phyloP scores from a whole-genome alignment of 2,113 vertebrate genomes.

The Alectura lathami region DNA sequence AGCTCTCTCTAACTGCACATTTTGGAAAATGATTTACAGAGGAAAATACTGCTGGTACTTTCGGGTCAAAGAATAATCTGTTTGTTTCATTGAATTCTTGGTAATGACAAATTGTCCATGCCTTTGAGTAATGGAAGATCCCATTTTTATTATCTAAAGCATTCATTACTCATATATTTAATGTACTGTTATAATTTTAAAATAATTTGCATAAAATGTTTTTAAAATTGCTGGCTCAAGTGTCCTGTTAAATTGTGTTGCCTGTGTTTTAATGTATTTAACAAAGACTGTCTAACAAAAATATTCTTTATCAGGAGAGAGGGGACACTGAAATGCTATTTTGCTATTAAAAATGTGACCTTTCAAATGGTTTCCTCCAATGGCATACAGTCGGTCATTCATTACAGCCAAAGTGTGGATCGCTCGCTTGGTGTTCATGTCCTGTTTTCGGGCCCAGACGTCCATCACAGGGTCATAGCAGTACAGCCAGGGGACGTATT shows the following conservation, averaged over 20 bases:
- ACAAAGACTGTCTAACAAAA: conserved; percentile 63
- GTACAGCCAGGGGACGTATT: conserved; percentile 98
- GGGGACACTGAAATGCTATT: conserved; percentile 47
- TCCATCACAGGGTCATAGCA: conserved; percentile 98
- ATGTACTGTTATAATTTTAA: conserved; percentile 76
- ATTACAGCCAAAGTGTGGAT: conserved; percentile 96
- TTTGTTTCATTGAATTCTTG: conserved; percentile 76
- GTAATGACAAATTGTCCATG: conserved; percentile 76
- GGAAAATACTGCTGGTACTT: conserved; percentile 73
- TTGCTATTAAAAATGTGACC: conserved; percentile 77
- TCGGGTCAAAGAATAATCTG: conserved; percentile 77
- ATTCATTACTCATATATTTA: conserved; percentile 81
- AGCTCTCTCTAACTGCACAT: conserved; percentile 54
- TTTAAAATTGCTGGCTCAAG: conserved; percentile 72
- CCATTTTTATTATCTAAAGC: conserved; percentile 72
- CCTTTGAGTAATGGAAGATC: conserved; percentile 77
- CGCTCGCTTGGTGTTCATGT: conserved; percentile 99
- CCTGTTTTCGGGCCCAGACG: conserved; percentile 98
- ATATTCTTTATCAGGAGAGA: conserved; percentile 51
- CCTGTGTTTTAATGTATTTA: conserved; percentile 69
- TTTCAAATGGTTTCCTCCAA: conserved; percentile 99
- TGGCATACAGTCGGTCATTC: conserved; percentile 97
- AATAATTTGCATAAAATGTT: conserved; percentile 75
- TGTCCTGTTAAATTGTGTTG: conserved; percentile 68
- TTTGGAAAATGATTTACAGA: conserved; percentile 73